Conservation (phyloP, 2,113 vertebrate species). For the Microcebus murinus region DNA sequence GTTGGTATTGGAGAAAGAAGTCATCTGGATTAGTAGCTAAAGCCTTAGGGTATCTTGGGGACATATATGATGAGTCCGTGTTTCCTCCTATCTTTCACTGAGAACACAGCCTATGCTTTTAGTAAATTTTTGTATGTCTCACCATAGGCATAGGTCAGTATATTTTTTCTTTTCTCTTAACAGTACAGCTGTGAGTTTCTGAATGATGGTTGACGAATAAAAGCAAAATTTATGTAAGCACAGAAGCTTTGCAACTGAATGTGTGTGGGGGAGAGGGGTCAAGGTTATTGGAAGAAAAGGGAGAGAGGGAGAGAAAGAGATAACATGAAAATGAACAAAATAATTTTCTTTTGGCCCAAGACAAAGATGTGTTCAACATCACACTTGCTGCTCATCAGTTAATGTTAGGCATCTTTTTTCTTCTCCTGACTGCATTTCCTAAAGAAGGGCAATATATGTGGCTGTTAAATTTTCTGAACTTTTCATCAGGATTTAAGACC, state of each 20-base stretch:
- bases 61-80: neutral
- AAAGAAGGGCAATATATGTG: neutral
- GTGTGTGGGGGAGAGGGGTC: neutral
- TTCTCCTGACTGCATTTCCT: neutral
- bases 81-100: neutral
- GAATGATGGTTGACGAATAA: neutral
- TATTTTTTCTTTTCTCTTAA: neutral
- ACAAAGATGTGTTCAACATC: neutral
- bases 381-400: constrained; percentile 15
- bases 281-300: neutral
- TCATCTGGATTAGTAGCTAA: neutral
- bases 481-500: neutral
- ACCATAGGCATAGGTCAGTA: neutral
- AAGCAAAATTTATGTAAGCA: constrained; percentile 43
- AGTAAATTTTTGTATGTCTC: neutral
- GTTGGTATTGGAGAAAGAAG: neutral
- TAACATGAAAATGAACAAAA: neutral
- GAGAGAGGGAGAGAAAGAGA: neutral
- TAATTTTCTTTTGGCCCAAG: constrained; percentile 25
- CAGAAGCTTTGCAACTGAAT: neutral
- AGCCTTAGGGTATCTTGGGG: neutral
- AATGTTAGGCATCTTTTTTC: neutral
- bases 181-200: constrained; percentile 22
- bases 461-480: neutral
- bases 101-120: neutral